Conservation (phyloP, 1,140 invertebrate species). For the Triops cancriformis region DNA sequence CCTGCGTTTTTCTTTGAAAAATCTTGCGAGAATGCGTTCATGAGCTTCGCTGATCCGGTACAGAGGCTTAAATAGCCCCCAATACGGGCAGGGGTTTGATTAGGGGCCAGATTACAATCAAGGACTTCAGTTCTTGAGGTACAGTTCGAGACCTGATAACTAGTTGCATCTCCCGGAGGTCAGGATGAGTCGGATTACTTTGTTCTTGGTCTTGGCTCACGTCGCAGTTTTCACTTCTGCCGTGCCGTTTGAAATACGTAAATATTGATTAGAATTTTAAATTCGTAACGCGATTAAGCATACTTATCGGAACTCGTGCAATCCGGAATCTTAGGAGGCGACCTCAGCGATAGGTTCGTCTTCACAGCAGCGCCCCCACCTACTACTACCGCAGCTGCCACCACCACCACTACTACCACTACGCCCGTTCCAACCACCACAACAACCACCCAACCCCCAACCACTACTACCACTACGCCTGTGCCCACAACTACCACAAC, state of each 20-base stretch:
- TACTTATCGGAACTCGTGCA: not conserved
- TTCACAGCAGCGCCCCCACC: not conserved
- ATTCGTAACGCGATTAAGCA: too few relatives aligned
- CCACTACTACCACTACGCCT: conserved; percentile 29
- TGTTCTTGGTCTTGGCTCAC: not conserved
- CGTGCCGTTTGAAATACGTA: not conserved
- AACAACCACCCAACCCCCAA: conserved; percentile 27
- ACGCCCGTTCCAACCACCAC: not conserved
- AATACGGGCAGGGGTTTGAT: not conserved
- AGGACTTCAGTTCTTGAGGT: not conserved
- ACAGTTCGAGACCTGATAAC: too few relatives aligned
- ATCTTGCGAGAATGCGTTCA: too few relatives aligned
- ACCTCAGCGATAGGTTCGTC: not conserved
- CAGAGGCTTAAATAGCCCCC: too few relatives aligned
- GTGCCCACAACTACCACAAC: conserved; percentile 36
- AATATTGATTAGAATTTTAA: not conserved
- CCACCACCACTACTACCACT: conserved; percentile 8
- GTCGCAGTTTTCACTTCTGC: not conserved
- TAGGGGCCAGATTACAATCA: not conserved
- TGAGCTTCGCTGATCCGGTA: too few relatives aligned
- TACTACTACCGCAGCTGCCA: conserved; percentile 38
- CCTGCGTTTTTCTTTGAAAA: not conserved
- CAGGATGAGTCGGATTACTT: not conserved
- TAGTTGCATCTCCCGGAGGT: not conserved
- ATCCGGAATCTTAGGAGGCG: not conserved